Evolutionary conservation across 2,113 vertebrate species (phyloP), one percentile per base, ranked within the genome.

Genomic region (Boulengeromyrus knoepffleri): DNA sequence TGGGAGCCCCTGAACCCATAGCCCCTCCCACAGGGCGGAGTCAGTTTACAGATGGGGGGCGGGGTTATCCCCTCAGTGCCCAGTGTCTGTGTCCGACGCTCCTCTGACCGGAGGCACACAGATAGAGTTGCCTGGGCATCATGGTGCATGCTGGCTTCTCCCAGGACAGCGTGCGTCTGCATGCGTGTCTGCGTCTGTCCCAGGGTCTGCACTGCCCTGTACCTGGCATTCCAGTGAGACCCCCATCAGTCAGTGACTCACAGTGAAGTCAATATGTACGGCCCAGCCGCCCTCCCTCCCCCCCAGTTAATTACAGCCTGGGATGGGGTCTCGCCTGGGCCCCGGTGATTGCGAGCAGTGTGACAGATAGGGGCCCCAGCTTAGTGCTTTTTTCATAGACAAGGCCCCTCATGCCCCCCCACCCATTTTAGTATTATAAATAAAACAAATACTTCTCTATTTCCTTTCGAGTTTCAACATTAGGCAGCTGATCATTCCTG

Each of bases 391-490:
- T 13, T 36, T 31, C 10, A 36, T 74, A 36, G 66, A 74, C 27
- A 4, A 31, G 31, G 10, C 66, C 31, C 66, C 31, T 74, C 13
- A 74, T 36, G 66, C 3, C 9, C 24, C n/a, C 27, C 3, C 31
- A 10, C 31, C 66, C 66, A 36, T 31, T 9, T 13, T 70, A 13
- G 2, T 3, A 13, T 12, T 27, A 66, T 66, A 24, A 66, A 27
- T 53, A 19, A 53, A 17, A 53, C 66, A 74, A 31, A 36, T 74
- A 15, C n/a, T 36, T 36, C 3, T 77, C 70, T 77, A 31, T 85
- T 17, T 87, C 66, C 36, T 58, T 91, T 50, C 91, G 80, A 91
- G 90, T 88, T 88, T 88, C 89, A 90, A 90, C 90, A 90, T 90
- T 89, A 90, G 90, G 90, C 92, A 89, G 90, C 91, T 90, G 77